Percentiles rank a stretch among this genome's conserved stretches.
phyloP scores from a whole-genome alignment of 2,797 vertebrate species.

The Pagetopsis macropterus region DNA sequence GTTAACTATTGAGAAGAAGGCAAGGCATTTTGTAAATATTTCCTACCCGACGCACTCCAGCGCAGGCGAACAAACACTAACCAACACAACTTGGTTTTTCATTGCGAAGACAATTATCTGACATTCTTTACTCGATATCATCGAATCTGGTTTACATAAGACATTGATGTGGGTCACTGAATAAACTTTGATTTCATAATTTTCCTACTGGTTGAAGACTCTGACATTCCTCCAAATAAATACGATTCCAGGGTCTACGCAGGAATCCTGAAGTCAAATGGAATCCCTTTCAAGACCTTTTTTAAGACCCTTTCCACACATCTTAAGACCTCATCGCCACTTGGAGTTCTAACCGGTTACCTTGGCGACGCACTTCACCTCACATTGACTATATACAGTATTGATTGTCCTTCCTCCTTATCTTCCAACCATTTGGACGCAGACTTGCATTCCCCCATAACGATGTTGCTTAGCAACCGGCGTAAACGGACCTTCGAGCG shows the following conservation, averaged over 20 bases:
- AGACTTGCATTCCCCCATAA: too few relatives aligned
- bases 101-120: neutral
- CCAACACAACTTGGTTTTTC: neutral
- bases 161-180: neutral
- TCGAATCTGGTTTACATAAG: neutral
- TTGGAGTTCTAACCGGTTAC: too few relatives aligned
- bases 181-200: slow-evolving; percentile 11
- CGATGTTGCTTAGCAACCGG: too few relatives aligned
- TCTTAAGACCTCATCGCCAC: too few relatives aligned
- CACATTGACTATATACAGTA: too few relatives aligned
- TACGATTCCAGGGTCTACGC: neutral
- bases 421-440: too few relatives aligned
- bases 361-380: too few relatives aligned
- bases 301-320: too few relatives aligned
- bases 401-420: too few relatives aligned
- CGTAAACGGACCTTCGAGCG: too few relatives aligned
- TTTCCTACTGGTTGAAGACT: neutral
- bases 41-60: neutral
- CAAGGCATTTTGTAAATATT: neutral
- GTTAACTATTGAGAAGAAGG: neutral
- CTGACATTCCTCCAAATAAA: neutral
- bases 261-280: too few relatives aligned
- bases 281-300: too few relatives aligned
- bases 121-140: neutral
- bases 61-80: neutral